Evolutionary conservation across 1,140 invertebrate species (phyloP), one percentile per base, ranked within the genome.

Genomic region (Meloidogyne chitwoodi): DNA sequence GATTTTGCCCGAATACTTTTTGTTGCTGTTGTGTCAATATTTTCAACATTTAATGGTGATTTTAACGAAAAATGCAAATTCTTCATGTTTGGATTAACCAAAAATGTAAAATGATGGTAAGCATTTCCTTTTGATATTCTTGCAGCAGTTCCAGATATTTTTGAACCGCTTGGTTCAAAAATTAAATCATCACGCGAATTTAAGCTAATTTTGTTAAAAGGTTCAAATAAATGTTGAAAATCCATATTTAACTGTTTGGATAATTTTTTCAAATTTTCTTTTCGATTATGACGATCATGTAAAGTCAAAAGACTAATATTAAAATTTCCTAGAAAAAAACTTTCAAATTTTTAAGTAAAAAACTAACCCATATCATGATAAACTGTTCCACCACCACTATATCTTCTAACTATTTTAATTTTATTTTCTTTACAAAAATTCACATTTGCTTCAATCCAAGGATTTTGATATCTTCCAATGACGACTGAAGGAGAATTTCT

Each of bases 341-440:
- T n/a, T 12, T 19, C 10, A 11, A 8, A 24, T 73, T 74, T 67
- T 26, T 74, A 71, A 8, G 19, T 19, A 26, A 65, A 64, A 31
- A 41, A 80, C 27, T 96, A 96, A 62, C 94, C 95, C 77, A 90
- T 84, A 88, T 98, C 96, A 88, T 99, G 95, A 88, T 94, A 99
- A 24, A 98, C 94, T 22, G 94, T 93, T 12, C 94, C 95, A 75
- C 96, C 96, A n/a, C 94, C 95, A 88, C 94, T 96, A 83, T 94
- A 93, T 24, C 95, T 90, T 68, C 96, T 90, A 0, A 92, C 95
- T 3, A 90, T 88, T 71, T 88, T 78, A 64, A 86, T 87, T 14
- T 67, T 68, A 24, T 72, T 77, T 22, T 79, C 62, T 2, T 76
- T 8, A n/a, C 80, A 66, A 74, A 79, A 79, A 8, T 78, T 70